Percentiles rank a stretch among this genome's conserved stretches.
Conservation (phyloP, 1,140 invertebrate genomes). For the Drosophila lacertosa region DNA sequence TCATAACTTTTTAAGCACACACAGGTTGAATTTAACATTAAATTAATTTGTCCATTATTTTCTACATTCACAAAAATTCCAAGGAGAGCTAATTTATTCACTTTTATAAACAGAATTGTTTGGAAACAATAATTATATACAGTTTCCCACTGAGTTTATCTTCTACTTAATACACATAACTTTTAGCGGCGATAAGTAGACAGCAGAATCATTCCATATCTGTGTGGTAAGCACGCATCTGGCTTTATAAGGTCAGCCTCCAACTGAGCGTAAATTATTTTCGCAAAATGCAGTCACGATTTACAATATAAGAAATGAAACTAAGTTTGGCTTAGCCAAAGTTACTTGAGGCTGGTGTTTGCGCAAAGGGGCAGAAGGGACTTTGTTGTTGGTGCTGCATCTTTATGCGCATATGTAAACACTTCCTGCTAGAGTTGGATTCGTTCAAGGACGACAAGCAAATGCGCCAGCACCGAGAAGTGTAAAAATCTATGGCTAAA, state of each 20-base stretch:
- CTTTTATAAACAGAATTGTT: too few species aligned
- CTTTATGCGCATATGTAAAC: conserved; percentile 79
- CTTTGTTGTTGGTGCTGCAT: conserved; percentile 34
- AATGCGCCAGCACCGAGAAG: conserved; percentile 33
- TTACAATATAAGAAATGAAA: conserved; percentile 62
- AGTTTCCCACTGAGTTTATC: not conserved
- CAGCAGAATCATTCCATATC: conserved; percentile 3
- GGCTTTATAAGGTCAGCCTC: conserved; percentile 22
- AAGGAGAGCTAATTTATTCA: too few species aligned
- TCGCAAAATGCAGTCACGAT: conserved; percentile 53
- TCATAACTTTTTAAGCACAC: not conserved
- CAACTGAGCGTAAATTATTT: conserved; percentile 68
- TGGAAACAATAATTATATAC: not conserved
- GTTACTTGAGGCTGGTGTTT: conserved; percentile 13
- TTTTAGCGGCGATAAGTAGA: conserved; percentile 10
- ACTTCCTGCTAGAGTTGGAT: conserved; percentile 54
- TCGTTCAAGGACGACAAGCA: conserved; percentile 24
- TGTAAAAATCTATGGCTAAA: conserved; percentile 71
- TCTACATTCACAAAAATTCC: too few species aligned
- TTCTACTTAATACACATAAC: conserved; percentile 2
- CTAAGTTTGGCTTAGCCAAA: conserved; percentile 55
- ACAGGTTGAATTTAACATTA: not conserved
- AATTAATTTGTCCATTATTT: too few species aligned
- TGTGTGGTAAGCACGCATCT: conserved; percentile 4
- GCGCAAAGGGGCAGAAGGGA: not conserved